Conservation (phyloP, 2,113 vertebrate species). For the Phainopepla nitens region DNA sequence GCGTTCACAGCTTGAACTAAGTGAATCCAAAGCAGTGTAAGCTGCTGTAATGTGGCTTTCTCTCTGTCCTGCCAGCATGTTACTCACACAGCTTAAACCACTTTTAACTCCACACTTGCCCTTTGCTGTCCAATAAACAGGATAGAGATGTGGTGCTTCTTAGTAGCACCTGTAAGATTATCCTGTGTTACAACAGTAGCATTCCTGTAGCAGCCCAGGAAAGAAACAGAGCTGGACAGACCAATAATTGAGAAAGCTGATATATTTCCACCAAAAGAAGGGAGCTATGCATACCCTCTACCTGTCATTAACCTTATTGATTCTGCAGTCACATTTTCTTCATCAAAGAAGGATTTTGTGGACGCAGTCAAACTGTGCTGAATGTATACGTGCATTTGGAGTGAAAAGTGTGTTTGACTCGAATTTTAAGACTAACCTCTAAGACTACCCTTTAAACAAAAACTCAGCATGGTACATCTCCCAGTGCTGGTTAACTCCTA, state of each 20-base stretch:
- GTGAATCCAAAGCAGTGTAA: not conserved
- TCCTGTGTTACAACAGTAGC: not conserved
- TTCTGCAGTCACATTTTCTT: constrained; percentile 19
- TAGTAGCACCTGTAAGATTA: not conserved
- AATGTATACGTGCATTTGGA: not conserved
- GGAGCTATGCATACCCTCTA: not conserved
- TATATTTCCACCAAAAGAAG: not conserved
- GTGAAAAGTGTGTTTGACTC: not conserved
- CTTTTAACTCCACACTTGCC: not conserved
- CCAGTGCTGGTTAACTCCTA: not conserved
- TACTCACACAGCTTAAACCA: not conserved
- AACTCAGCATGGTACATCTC: not conserved
- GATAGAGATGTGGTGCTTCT: not conserved
- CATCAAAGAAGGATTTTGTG: not conserved
- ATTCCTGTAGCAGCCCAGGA: not conserved
- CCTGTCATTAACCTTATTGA: not conserved
- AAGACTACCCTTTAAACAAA: not conserved
- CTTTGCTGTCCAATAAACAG: not conserved
- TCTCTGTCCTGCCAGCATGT: not conserved
- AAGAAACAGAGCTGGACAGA: not conserved
- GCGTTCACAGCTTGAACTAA: not conserved
- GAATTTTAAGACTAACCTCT: not conserved
- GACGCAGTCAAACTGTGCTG: not conserved
- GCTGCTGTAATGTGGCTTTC: not conserved
- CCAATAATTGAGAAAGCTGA: not conserved